Evolutionary conservation across 2,888 invertebrate species (phyloP).

Genomic region (Yponomeuta evonymella): DNA sequence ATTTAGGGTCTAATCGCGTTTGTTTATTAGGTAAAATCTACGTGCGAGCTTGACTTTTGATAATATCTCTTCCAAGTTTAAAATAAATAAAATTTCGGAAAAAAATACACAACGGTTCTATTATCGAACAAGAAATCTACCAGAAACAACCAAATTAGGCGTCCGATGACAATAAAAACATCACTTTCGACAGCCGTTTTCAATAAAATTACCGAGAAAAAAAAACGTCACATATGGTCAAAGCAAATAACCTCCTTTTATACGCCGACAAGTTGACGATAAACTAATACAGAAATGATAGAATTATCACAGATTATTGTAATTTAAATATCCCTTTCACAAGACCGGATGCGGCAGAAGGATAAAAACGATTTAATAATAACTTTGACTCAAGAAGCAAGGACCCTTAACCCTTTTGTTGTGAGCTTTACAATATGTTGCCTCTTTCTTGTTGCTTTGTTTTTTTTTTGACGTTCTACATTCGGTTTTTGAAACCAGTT

Average conservation of each 20-base stretch:
- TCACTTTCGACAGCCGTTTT: slow-evolving; percentile 4
- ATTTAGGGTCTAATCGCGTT: too few species aligned
- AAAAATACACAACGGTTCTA: neutral
- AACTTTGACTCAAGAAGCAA: slow-evolving; percentile 50
- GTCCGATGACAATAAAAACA: slow-evolving; percentile 11
- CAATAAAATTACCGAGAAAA: slow-evolving; percentile 28
- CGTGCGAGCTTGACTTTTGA: too few species aligned
- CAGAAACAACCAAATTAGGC: slow-evolving; percentile 7
- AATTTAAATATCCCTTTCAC: slow-evolving; percentile 70
- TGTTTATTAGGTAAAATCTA: too few species aligned
- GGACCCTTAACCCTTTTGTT: slow-evolving; percentile 68
- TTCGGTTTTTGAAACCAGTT: slow-evolving; percentile 69
- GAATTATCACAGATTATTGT: slow-evolving; percentile 73
- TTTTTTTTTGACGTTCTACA: slow-evolving; percentile 52
- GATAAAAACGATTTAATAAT: slow-evolving; percentile 75
- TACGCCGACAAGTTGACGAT: slow-evolving; percentile 66
- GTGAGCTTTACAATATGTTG: slow-evolving; percentile 72
- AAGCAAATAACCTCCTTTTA: slow-evolving; percentile 58
- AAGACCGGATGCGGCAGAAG: slow-evolving; percentile 67
- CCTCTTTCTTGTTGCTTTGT: slow-evolving; percentile 40
- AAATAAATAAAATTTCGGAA: too few species aligned
- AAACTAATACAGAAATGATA: slow-evolving; percentile 65
- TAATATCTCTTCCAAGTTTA: too few species aligned
- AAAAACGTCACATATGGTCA: slow-evolving; percentile 40
- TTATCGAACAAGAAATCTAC: slow-evolving; percentile 1